A percentile compares a stretch with the other conserved stretches of the same genome.
phyloP scores from a whole-genome alignment of 2,888 invertebrate species.

The Tiliacea aurago region DNA sequence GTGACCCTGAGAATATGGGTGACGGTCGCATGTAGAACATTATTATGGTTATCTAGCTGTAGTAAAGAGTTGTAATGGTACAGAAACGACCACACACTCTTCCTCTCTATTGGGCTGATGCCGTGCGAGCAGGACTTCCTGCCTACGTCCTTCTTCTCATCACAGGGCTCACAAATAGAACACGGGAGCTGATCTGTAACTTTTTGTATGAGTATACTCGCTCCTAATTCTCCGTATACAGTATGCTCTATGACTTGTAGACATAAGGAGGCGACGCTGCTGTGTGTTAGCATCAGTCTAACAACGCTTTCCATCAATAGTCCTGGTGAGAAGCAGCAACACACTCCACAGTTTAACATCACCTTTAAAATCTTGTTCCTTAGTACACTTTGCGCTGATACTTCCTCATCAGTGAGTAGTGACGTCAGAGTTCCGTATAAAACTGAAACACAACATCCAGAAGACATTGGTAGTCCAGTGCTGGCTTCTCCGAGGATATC shows the following conservation, averaged over 20 bases:
- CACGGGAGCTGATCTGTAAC: constrained; percentile 85
- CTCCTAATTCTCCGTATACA: constrained; percentile 91
- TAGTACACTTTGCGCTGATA: constrained; percentile 80
- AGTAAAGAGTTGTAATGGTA: constrained; percentile 90
- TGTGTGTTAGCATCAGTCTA: constrained; percentile 85
- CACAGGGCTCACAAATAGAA: constrained; percentile 82
- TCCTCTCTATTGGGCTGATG: constrained; percentile 78
- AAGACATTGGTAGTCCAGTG: constrained; percentile 80
- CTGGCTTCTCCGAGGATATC: constrained; percentile 89
- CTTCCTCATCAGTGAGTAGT: constrained; percentile 84
- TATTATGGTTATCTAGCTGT: constrained; percentile 88
- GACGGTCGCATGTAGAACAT: constrained; percentile 90
- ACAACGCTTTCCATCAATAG: constrained; percentile 87
- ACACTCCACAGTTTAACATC: constrained; percentile 90
- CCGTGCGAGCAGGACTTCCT: constrained; percentile 79
- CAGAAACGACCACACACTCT: constrained; percentile 90
- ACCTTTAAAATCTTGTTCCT: constrained; percentile 88
- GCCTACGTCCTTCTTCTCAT: constrained; percentile 73
- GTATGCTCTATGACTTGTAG: constrained; percentile 90
- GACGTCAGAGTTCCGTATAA: constrained; percentile 89
- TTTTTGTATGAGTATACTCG: constrained; percentile 78
- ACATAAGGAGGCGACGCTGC: constrained; percentile 80
- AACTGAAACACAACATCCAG: constrained; percentile 90
- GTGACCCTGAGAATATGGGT: constrained; percentile 91
- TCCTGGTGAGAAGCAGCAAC: constrained; percentile 92